A percentile compares a stretch with the other conserved stretches of the same genome.
These are phyloP conservation scores for Aphidius ervi DNA, from an alignment of 1,140 invertebrate species.

Conservation along the genomic window DNA sequence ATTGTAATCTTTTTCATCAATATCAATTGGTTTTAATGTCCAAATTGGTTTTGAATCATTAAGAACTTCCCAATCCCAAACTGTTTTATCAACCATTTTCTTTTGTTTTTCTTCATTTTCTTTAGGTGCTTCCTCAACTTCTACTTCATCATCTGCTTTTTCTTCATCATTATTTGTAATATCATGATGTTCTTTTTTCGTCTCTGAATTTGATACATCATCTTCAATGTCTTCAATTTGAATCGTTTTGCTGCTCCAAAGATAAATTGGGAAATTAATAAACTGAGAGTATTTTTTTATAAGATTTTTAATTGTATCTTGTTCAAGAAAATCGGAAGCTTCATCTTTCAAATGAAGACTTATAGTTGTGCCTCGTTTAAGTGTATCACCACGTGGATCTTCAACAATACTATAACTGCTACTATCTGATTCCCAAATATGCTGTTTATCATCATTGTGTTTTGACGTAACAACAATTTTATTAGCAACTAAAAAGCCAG, in stretches of 20 bases:
- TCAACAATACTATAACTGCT: slow-evolving; percentile 82
- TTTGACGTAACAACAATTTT: slow-evolving; percentile 91
- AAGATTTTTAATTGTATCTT: slow-evolving; percentile 83
- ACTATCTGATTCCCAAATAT: slow-evolving; percentile 98
- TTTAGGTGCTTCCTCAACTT: slow-evolving; percentile 50
- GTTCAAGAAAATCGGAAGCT: slow-evolving; percentile 91
- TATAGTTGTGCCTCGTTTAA: slow-evolving; percentile 78
- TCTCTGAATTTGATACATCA: slow-evolving; percentile 22
- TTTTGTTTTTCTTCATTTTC: slow-evolving; percentile 81
- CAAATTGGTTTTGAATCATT: slow-evolving; percentile 98
- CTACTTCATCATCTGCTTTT: slow-evolving; percentile 55
- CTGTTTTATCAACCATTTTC: slow-evolving; percentile 86
- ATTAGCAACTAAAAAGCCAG: slow-evolving; percentile 91
- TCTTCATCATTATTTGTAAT: slow-evolving; percentile 62
- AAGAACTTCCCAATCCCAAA: slow-evolving; percentile 97
- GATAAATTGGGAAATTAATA: slow-evolving; percentile 97
- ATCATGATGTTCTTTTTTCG: slow-evolving; percentile 47
- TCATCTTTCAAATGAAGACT: slow-evolving; percentile 94
- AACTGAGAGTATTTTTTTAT: slow-evolving; percentile 99
- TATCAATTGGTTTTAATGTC: slow-evolving; percentile 86
- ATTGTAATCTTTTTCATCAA: slow-evolving; percentile 83
- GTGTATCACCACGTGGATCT: slow-evolving; percentile 90
- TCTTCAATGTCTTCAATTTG: slow-evolving; percentile 74
- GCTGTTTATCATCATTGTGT: slow-evolving; percentile 91
- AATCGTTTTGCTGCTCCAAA: slow-evolving; percentile 92